These are phyloP conservation scores for Syndactyla subalaris DNA, from an alignment of 2,797 vertebrate genomes.

Conservation along the genomic window DNA sequence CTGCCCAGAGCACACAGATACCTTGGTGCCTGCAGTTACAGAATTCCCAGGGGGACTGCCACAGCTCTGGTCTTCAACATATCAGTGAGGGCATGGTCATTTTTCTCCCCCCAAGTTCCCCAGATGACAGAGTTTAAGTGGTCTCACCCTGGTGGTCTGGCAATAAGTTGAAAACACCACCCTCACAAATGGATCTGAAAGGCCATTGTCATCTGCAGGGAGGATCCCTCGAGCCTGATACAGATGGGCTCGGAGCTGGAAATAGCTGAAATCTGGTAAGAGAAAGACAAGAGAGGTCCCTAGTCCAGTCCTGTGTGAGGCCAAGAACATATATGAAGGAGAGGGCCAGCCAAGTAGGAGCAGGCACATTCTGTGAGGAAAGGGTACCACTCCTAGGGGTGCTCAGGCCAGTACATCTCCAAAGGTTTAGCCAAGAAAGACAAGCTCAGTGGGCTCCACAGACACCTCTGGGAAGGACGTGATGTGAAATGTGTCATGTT, in stretches of 20 bases:
- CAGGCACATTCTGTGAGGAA: neutral
- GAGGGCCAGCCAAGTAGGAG: neutral
- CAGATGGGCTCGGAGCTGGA: constrained; percentile 91
- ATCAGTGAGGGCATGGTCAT: neutral
- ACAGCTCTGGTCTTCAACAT: neutral
- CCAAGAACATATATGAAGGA: neutral
- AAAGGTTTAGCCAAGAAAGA: neutral
- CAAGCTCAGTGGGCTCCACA: neutral
- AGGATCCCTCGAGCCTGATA: constrained; percentile 92
- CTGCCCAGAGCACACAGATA: neutral
- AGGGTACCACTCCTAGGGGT: neutral
- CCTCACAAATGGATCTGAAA: constrained; percentile 89
- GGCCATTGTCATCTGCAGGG: constrained; percentile 89
- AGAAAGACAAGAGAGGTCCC: neutral
- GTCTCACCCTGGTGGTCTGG: constrained; percentile 85
- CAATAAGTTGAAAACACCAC: constrained; percentile 92
- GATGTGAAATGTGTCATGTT: neutral
- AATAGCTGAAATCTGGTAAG: constrained; percentile 83
- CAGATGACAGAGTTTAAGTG: neutral
- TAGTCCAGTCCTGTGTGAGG: neutral
- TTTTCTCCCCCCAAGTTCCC: neutral
- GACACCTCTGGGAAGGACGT: neutral
- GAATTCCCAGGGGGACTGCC: neutral
- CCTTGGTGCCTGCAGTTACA: neutral
- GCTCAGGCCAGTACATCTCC: neutral